A percentile compares a stretch with the other conserved stretches of the same genome.
Conservation (phyloP, 1,140 invertebrate species). For the Teleogryllus occipitalis region DNA sequence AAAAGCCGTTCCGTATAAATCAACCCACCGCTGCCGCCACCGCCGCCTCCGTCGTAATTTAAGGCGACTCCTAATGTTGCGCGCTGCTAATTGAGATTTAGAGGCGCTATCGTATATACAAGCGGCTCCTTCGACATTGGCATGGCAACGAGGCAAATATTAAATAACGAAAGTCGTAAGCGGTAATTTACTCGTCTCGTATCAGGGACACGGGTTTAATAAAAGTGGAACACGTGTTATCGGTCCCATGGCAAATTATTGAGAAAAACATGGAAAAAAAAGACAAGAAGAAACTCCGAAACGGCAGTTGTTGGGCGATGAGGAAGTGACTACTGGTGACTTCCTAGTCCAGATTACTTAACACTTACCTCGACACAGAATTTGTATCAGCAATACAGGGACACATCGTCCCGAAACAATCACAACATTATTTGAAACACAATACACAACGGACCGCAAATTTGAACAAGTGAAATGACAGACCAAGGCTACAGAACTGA, state of each 20-base stretch:
- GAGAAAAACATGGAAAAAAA: background rate
- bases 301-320: too few species aligned
- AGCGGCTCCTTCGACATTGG: background rate
- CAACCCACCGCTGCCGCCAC: background rate
- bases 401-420: too few species aligned
- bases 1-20: background rate
- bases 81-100: background rate
- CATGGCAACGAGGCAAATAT: background rate
- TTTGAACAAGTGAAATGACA: too few species aligned
- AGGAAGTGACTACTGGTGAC: too few species aligned
- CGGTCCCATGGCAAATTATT: background rate
- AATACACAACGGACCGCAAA: too few species aligned
- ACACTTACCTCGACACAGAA: too few species aligned
- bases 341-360: too few species aligned
- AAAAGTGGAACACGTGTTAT: background rate
- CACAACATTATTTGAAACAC: too few species aligned
- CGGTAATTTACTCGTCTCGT: background rate
- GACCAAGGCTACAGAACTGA: too few species aligned
- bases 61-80: background rate
- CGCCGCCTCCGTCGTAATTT: background rate
- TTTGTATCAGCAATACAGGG: too few species aligned
- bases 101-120: background rate
- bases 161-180: slow-evolving; percentile 5
- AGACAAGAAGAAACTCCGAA: too few species aligned
- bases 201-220: background rate